Conservation (phyloP, 2,888 invertebrate species). For the Ectemnius lituratus region DNA sequence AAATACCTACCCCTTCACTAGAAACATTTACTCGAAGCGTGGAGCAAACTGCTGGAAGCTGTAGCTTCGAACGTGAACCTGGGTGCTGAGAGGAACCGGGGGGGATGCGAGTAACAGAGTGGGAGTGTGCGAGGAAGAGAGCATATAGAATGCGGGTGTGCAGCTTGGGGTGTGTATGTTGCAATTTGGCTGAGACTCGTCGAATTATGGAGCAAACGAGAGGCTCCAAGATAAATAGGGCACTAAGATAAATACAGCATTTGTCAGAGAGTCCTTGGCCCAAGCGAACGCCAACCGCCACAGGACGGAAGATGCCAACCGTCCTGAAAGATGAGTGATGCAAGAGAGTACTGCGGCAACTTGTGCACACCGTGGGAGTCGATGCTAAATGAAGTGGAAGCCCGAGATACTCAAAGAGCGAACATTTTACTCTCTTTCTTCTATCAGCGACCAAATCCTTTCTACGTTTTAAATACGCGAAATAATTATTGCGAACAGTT, state of each 20-base stretch:
- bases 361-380: neutral
- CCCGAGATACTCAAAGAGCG: too few species aligned
- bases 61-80: neutral
- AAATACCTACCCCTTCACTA: too few species aligned
- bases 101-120: too few species aligned
- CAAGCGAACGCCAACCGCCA: neutral
- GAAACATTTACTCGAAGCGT: too few species aligned
- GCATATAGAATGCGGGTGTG: neutral
- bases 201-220: slow-evolving; percentile 6
- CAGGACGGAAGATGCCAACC: neutral
- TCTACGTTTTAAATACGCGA: too few species aligned
- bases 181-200: neutral
- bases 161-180: neutral
- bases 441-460: too few species aligned
- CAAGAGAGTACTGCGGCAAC: neutral
- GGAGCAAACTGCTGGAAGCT: too few species aligned
- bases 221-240: neutral
- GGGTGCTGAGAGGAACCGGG: too few species aligned
- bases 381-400: too few species aligned
- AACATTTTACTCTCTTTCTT: too few species aligned
- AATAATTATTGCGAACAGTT: too few species aligned
- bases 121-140: slow-evolving; percentile 8
- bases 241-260: slow-evolving; percentile 1
- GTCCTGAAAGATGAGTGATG: too few species aligned
- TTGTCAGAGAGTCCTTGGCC: neutral